Percentiles rank a stretch among this genome's conserved stretches.
phyloP scores from a whole-genome alignment of 1,140 invertebrate genomes.

The Lepidurus packardi region DNA sequence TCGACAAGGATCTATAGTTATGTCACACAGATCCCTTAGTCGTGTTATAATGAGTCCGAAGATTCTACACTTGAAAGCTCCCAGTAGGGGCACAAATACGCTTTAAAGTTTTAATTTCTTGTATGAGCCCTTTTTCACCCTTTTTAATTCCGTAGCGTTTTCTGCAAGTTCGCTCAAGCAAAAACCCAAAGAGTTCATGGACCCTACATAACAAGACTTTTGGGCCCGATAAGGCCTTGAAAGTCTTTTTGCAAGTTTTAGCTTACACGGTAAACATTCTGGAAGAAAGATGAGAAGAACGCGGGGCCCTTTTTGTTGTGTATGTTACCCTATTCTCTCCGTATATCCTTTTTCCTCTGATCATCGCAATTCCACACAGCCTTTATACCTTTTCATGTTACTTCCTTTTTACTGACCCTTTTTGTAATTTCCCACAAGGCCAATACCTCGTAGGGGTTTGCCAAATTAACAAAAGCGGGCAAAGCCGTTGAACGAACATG shows the following conservation, averaged over 20 bases:
- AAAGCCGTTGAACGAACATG: constrained; percentile 7
- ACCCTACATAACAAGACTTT: neutral
- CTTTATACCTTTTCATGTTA: constrained; percentile 5
- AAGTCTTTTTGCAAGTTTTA: constrained; percentile 2
- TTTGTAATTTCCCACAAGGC: constrained; percentile 4
- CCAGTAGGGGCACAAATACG: no score
- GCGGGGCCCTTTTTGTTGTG: constrained; percentile 2
- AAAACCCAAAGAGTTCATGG: neutral
- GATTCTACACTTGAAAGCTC: no score
- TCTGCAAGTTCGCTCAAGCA: constrained; percentile 1
- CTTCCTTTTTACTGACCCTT: constrained; percentile 19
- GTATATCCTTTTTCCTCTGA: neutral
- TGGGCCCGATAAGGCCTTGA: neutral
- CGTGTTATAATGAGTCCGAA: no score
- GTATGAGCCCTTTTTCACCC: neutral
- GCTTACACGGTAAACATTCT: neutral
- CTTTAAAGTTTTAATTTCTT: no score
- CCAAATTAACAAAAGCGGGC: constrained; percentile 11
- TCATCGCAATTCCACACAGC: neutral
- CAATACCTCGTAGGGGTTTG: neutral
- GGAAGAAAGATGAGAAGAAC: constrained; percentile 10
- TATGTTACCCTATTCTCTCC: neutral
- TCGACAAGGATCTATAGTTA: neutral
- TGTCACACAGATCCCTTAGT: neutral
- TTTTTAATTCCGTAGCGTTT: neutral